Percentiles rank a stretch among this genome's conserved stretches.
phyloP scores from a whole-genome alignment of 1,140 invertebrate species.

The Heliconius nattereri region DNA sequence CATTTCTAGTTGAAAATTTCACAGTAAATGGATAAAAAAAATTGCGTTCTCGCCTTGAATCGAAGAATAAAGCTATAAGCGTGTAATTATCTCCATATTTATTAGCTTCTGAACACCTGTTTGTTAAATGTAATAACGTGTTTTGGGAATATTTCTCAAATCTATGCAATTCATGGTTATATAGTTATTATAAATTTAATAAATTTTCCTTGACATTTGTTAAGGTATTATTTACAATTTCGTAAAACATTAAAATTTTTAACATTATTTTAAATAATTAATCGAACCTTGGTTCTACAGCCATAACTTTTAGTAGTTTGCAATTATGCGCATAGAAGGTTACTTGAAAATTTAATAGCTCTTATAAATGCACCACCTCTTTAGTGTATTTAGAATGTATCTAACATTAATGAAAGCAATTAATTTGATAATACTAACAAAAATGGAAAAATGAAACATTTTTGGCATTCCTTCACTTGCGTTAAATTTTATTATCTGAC shows the following conservation, averaged over 20 bases:
- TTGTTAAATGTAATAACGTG: conserved; percentile 31
- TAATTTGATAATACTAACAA: too few relatives aligned
- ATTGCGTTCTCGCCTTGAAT: conserved; percentile 17
- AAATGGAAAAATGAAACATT: too few relatives aligned
- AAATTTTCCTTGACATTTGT: conserved; percentile 57
- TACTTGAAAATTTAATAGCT: not conserved
- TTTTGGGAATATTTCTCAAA: conserved; percentile 4
- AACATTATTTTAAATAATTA: conserved; percentile 23
- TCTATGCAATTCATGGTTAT: conserved; percentile 16
- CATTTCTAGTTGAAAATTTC: not conserved
- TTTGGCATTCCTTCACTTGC: too few relatives aligned
- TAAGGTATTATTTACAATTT: conserved; percentile 24
- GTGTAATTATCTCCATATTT: conserved; percentile 46
- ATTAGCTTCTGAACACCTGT: conserved; percentile 44
- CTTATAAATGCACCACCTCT: not conserved
- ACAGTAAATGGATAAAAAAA: not conserved
- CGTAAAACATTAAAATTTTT: conserved; percentile 15
- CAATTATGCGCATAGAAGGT: not conserved
- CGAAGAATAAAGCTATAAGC: conserved; percentile 27
- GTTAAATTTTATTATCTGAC: too few relatives aligned
- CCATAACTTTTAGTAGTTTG: not conserved
- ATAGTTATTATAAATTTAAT: conserved; percentile 28
- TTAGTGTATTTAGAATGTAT: not conserved
- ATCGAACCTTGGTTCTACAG: conserved; percentile 20
- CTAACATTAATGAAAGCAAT: not conserved